Base-by-base conservation (phyloP, 1,140 invertebrate species). In the Drosophila punjabiensis region DNA sequence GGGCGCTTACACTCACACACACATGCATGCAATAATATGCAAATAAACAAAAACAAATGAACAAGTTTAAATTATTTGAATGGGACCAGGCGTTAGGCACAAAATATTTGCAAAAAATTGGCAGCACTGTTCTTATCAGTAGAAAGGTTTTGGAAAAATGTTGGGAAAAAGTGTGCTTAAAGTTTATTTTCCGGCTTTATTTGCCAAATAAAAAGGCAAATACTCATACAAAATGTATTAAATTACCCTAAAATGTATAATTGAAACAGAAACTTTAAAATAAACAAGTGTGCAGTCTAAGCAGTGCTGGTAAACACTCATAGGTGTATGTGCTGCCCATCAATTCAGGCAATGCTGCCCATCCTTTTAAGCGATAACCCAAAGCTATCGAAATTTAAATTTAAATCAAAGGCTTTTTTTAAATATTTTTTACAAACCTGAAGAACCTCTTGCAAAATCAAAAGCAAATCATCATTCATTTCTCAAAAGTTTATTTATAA, bases 401-500 rank as follows among this genome's bases (percentile, higher is more conserved):
- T 39, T 18, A 2, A 60, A 41, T 14, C 0, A 14, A 53, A 35
- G 18, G 5, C 9, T 33, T 16, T 20, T 24, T 33, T 16, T n/a
- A n/a, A 24, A 24, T 24, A 18, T 3, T 33, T 13, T 14, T 14
- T 41, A 50, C 28, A 52, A 62, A 60, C 24, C n/a, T 1, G 16
- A 33, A 50, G 28, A 35, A 5, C 24, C 0, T 10, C 1, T 28
- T 18, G 2, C 10, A 33, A n/a, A 20, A 37, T 2, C 1, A 24
- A 68, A 6, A 16, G 8, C 53, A 56, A 20, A 24, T 24, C 9
- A 14, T 2, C 4, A 0, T 43, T 68, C 24, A 69, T 76, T 89
- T 88, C 78, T 68, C 39, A 75, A 70, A 67, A 60, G 53, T 55
- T 89, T 88, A 88, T 88, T 88, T 88, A 89, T 88, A 88, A 89